These are phyloP conservation scores for Ceriagrion tenellum DNA, from an alignment of 2,888 invertebrate species.

Conservation along the genomic window DNA sequence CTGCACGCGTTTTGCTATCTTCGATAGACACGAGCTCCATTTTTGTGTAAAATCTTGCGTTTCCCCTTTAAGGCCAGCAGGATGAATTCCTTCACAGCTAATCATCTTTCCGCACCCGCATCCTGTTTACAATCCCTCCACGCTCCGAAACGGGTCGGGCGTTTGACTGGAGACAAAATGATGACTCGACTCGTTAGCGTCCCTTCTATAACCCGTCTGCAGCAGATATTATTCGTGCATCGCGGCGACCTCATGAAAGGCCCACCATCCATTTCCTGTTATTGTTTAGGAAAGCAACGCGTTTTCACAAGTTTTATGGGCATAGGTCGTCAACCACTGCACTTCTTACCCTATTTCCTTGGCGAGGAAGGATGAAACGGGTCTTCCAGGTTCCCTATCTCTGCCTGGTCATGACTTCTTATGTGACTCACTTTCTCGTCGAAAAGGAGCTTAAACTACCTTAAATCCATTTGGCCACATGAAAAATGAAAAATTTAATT, in stretches of 20 bases:
- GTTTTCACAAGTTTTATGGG: not conserved
- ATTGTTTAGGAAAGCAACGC: not conserved
- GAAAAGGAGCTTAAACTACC: too few relatives aligned
- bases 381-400: not conserved
- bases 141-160: not conserved
- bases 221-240: not conserved
- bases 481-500: too few relatives aligned
- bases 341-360: not conserved
- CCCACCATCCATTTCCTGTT: conserved; percentile 7
- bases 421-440: not conserved
- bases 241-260: not conserved
- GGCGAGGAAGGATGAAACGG: not conserved
- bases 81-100: not conserved
- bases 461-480: too few relatives aligned
- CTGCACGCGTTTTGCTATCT: not conserved
- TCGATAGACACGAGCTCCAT: not conserved
- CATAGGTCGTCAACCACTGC: not conserved
- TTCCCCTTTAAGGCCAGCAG: conserved; percentile 3
- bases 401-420: not conserved
- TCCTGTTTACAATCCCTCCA: not conserved
- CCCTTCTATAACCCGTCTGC: not conserved
- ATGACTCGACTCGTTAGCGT: conserved; percentile 27
- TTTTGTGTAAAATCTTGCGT: not conserved
- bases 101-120: conserved; percentile 35
- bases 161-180: conserved; percentile 27